Evolutionary conservation across 2,113 vertebrate species (phyloP).

Genomic region (Poecilia latipinna): DNA sequence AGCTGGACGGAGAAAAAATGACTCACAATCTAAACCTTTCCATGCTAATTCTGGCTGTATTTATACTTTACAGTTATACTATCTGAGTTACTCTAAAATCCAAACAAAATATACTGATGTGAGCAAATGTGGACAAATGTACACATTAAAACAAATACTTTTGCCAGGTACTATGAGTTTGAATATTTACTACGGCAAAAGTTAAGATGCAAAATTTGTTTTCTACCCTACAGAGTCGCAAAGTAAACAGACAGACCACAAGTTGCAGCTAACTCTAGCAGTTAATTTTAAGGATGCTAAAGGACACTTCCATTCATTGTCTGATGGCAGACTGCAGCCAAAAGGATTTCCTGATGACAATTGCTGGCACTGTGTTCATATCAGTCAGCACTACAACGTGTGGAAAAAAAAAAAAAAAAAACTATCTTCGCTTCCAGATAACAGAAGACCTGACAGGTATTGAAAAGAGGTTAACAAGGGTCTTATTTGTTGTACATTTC

Average conservation of each 20-base stretch:
- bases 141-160: too few relatives aligned
- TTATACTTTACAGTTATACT: too few relatives aligned
- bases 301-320: constrained; percentile 74
- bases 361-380: constrained; percentile 32
- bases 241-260: constrained; percentile 19
- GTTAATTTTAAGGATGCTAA: constrained; percentile 55
- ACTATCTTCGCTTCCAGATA: constrained; percentile 2
- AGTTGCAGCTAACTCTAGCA: constrained; percentile 7
- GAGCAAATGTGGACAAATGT: too few relatives aligned
- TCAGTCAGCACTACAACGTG: background rate
- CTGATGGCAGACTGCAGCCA: constrained; percentile 33
- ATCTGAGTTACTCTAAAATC: too few relatives aligned
- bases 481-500: constrained; percentile 9
- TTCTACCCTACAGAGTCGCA: constrained; percentile 17
- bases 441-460: background rate
- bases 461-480: background rate
- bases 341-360: constrained; percentile 75
- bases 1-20: too few relatives aligned
- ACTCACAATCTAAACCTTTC: too few relatives aligned
- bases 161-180: background rate
- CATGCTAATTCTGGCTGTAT: too few relatives aligned
- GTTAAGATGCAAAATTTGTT: constrained; percentile 11
- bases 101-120: too few relatives aligned
- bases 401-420: constrained; percentile 2
- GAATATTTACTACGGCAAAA: background rate